Evolutionary conservation across 2,888 invertebrate genomes (phyloP).

Genomic region (Clepsis dumicolana): DNA sequence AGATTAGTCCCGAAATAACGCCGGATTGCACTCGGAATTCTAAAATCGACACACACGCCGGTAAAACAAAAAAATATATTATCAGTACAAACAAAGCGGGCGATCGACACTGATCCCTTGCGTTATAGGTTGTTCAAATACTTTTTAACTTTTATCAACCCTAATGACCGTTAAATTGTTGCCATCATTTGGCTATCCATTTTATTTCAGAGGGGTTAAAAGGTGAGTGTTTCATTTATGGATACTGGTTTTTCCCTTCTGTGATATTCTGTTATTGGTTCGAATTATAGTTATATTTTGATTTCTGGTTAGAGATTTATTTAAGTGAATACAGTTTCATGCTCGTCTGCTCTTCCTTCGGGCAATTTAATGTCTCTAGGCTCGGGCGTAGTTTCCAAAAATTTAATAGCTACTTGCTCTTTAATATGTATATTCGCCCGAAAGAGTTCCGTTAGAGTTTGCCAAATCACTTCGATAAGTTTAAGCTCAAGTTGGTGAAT

Average conservation of each 20-base stretch:
- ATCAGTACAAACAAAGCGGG: conserved; percentile 45
- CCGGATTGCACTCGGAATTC: conserved; percentile 49
- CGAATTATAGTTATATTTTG: conserved; percentile 11
- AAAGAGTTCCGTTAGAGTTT: conserved; percentile 70
- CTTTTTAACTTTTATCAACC: conserved; percentile 11
- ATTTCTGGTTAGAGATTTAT: not conserved
- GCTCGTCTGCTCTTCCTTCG: not conserved
- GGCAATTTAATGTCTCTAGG: not conserved
- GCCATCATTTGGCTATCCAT: conserved; percentile 10
- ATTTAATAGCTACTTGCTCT: conserved; percentile 8
- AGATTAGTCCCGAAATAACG: conserved; percentile 51
- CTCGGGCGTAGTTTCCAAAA: conserved; percentile 1
- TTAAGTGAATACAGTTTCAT: not conserved
- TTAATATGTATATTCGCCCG: conserved; percentile 53
- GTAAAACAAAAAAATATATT: conserved; percentile 48
- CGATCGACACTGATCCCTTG: conserved; percentile 19
- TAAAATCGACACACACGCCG: conserved; percentile 48
- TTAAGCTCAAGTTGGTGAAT: conserved; percentile 66
- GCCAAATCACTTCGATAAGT: conserved; percentile 81
- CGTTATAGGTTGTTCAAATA: conserved; percentile 21
- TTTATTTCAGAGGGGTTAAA: conserved; percentile 25
- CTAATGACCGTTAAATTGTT: conserved; percentile 7
- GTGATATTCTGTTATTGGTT: conserved; percentile 17
- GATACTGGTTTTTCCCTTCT: not conserved
- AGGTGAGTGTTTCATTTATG: not conserved